Evolutionary conservation across 2,888 invertebrate species (phyloP), one percentile per base, ranked within the genome.

Genomic region (Hydrotaea cyrtoneurina): DNA sequence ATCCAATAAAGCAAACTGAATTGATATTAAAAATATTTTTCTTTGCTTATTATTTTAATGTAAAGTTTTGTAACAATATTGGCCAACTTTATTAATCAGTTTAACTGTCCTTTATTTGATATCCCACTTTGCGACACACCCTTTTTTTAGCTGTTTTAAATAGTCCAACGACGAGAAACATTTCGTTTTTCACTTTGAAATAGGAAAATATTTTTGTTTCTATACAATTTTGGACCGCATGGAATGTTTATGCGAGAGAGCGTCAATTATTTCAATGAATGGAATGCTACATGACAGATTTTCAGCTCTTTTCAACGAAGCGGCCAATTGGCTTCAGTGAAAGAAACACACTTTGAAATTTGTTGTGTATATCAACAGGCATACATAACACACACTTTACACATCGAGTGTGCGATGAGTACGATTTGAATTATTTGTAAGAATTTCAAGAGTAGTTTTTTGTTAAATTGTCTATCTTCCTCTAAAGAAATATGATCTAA

Each of bases 171-270:
- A 46, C 2, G 43, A 74, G 17, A 62, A 71, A 50, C 19, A 53
- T 26, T 76, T 75, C 5, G n/a, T 57, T 79, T 57, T 23, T 73
- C 62, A 77, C 57, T 79, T 76, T 76, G 76, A 77, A 77, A 83
- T 74, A 59, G 59, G 69, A 72, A 21, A 46, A 59, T 10, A 59
- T 23, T 59, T 26, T 10, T 19, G 57, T 7, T 31, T 31, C 3
- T 7, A 31, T 7, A 31, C 31, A 31, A 7, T 7, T 31, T 7
- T 31, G 17, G 5, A 55, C 21, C 5, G 21, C 17, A 17, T 17
- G 55, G 13, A 10, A 1, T 39, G 13, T 39, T 1, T 39, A 13
- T 39, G 39, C 13, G 39, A 39, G 3, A 21, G 55, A 55, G 53
- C 17, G 55, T 55, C 0, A 10, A 8, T 8, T 13, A 13, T 11